These are phyloP conservation scores for Lontra canadensis DNA, from an alignment of 2,113 vertebrate species.

Conservation along the genomic window DNA sequence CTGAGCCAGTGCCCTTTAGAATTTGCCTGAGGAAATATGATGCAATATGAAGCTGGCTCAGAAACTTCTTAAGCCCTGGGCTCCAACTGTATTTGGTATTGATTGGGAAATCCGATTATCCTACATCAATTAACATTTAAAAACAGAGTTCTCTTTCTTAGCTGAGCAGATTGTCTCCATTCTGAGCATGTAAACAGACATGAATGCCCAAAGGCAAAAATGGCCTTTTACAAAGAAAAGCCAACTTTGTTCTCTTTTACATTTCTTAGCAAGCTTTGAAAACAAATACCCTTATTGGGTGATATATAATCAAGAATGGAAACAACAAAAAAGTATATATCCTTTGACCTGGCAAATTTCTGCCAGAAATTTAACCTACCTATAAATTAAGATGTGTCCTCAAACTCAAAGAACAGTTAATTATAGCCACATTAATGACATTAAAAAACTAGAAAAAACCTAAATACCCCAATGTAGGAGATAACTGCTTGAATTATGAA, in stretches of 20 bases:
- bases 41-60: not conserved
- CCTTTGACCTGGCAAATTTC: not conserved
- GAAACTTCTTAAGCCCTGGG: not conserved
- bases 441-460: not conserved
- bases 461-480: not conserved
- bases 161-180: not conserved
- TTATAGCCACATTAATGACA: not conserved
- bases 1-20: not conserved
- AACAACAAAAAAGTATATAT: not conserved
- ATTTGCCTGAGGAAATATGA: not conserved
- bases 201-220: not conserved
- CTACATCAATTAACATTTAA: not conserved
- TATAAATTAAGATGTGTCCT: not conserved
- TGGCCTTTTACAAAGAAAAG: not conserved
- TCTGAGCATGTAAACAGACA: not conserved
- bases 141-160: constrained; percentile 3
- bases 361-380: not conserved
- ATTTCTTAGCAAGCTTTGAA: constrained; percentile 30
- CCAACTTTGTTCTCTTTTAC: constrained; percentile 1
- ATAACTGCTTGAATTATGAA: not conserved
- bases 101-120: constrained; percentile 46
- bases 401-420: not conserved
- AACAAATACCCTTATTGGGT: not conserved
- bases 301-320: not conserved
- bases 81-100: not conserved